Evolutionary conservation across 30 jellyfish, hydroid and myxozoan genomes (phyloP).

Genomic region (Hydractinia echinata): DNA sequence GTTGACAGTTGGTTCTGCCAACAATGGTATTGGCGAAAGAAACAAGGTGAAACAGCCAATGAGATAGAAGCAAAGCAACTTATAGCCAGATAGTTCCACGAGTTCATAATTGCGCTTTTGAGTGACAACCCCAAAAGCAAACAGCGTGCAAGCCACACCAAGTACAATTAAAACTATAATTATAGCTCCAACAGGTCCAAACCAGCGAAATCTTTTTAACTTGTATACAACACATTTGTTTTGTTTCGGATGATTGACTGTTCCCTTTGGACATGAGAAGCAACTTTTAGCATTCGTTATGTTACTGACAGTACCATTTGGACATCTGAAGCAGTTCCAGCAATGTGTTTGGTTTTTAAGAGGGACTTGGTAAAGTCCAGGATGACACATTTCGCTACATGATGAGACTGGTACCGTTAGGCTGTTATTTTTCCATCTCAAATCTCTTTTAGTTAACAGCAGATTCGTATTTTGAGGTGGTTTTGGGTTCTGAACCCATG

Average conservation of each 20-base stretch:
- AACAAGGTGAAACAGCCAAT: slow-evolving; percentile 56
- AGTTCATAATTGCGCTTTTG: slow-evolving; percentile 76
- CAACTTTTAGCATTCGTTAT: slow-evolving; percentile 63
- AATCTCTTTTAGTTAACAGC: neutral
- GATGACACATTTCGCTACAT: slow-evolving; percentile 62
- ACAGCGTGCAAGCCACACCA: slow-evolving; percentile 62
- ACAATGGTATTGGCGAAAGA: slow-evolving; percentile 78
- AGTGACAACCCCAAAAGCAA: slow-evolving; percentile 84
- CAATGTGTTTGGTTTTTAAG: slow-evolving; percentile 43
- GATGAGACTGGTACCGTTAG: slow-evolving; percentile 47
- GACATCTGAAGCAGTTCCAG: slow-evolving; percentile 75
- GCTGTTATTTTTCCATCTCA: slow-evolving; percentile 71
- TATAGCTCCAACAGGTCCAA: slow-evolving; percentile 75
- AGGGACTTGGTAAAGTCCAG: slow-evolving; percentile 44
- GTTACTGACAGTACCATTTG: slow-evolving; percentile 53
- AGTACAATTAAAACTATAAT: slow-evolving; percentile 69
- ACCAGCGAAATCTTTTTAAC: slow-evolving; percentile 59
- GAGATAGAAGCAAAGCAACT: slow-evolving; percentile 52
- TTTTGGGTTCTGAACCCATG: neutral
- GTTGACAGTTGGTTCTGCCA: slow-evolving; percentile 53
- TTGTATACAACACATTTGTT: slow-evolving; percentile 50
- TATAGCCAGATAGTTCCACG: slow-evolving; percentile 58
- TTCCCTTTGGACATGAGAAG: slow-evolving; percentile 31
- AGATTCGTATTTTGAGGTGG: neutral
- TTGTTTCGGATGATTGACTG: slow-evolving; percentile 60